Base-by-base conservation (phyloP, 2,888 invertebrate genomes). In the Mellilla xanthometata region DNA sequence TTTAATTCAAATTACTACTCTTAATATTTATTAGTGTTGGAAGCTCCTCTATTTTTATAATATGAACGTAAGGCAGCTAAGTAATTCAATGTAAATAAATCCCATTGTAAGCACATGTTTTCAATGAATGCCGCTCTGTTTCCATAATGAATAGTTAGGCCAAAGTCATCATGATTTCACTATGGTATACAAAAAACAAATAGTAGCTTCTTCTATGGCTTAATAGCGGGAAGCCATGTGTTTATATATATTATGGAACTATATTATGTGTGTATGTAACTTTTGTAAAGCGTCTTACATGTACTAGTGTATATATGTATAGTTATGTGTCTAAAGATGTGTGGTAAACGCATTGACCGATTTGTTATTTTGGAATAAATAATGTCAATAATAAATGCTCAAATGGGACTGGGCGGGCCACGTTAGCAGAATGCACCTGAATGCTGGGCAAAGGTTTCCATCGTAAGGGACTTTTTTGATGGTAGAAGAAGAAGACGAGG, bases 21-120 rank as follows among this genome's bases (percentile, higher is more conserved):
- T 19, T 19, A 1, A 19, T 19, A 5, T 5, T 1, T 6, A 19
- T 19, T n/a, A 1, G 15, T 19, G 65, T 70, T 68, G 71, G 69
- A 72, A 72, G 63, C 69, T 54, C 68, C 63, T 51, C 42, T 40
- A 34, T 58, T 62, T 56, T 51, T 42, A 39, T 6, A 19, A 19
- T 39, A 53, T 70, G 66, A 60, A 60, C 57, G 59, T 58, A 68
- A 60, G 49, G 52, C 55, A 43, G 35, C 40, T 52, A 54, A 45
- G 43, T 53, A 51, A 46, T 43, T 56, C 60, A 55, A 50, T 56
- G 47, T 59, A 55, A 55, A 58, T 56, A 56, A 53, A 56, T 48
- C 60, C 66, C 62, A 52, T n/a, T 58, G 53, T 52, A 67, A 68
- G 69, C 67, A 60, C 45, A 61, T 62, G 59, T 69, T 59, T 62